Conservation (phyloP, 2,113 vertebrate species). For the Lonchura striata region DNA sequence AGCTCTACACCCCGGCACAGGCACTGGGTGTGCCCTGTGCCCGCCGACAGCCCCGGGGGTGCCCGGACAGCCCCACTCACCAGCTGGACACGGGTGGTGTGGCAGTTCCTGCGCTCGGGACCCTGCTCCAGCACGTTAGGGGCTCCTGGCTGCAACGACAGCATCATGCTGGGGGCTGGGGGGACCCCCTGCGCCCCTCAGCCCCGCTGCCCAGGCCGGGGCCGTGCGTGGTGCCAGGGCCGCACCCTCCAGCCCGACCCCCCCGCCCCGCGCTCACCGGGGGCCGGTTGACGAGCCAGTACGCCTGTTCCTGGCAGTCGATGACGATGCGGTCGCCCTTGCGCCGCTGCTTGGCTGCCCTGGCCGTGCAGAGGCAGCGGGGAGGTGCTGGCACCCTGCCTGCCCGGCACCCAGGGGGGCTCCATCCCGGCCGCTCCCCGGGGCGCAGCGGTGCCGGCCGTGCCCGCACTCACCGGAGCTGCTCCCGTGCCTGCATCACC, state of each 20-base stretch:
- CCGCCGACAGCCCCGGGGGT: accelerated
- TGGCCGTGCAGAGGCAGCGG: conserved; percentile 39
- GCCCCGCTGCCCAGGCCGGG: neutral
- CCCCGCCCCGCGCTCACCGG: conserved; percentile 73
- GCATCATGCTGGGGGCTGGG: neutral
- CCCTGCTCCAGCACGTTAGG: conserved; percentile 81
- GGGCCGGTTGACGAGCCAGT: conserved; percentile 93
- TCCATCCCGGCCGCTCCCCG: neutral
- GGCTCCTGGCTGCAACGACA: conserved; percentile 75
- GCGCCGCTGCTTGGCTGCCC: conserved; percentile 88
- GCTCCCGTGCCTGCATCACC: conserved; percentile 93
- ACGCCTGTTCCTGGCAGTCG: conserved; percentile 91
- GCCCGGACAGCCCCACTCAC: conserved; percentile 63
- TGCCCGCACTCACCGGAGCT: conserved; percentile 82
- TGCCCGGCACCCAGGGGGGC: neutral
- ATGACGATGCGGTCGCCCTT: conserved; percentile 92
- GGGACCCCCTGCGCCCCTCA: accelerated
- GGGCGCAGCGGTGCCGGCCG: neutral
- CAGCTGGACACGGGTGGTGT: conserved; percentile 68
- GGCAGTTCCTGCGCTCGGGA: conserved; percentile 75
- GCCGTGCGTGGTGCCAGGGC: neutral
- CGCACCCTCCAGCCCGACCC: neutral
- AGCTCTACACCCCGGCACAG: accelerated
- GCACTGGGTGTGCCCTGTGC: neutral
- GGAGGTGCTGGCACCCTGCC: neutral